Evolutionary conservation across 1,140 invertebrate species (phyloP), one percentile per base, ranked within the genome.

Genomic region (Lucilia cuprina): DNA sequence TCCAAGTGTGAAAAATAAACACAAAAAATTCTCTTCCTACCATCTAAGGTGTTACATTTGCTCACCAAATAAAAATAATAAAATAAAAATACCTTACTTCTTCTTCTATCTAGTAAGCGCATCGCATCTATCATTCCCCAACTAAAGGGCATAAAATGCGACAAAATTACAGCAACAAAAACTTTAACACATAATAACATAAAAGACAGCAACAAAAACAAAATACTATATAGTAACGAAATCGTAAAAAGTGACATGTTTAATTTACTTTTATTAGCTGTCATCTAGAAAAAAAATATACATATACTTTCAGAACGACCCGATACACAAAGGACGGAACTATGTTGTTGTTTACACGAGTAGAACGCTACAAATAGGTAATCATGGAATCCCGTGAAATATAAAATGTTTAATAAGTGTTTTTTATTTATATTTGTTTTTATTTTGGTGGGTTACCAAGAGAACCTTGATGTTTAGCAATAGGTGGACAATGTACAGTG

Each of bases 221-320:
- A 60, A 1, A 60, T 12, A 60, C 25, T 30, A 30, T 30, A 60
- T n/a, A 60, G n/a, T 25, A 77, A 13, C 13, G n/a, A 35, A 77
- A 77, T 77, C 74, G 74, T 77, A 77, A 77, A 77, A 77, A 12
- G 74, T 77, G 74, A 77, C 74, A 77, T 17, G 74, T 77, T 77
- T 77, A 77, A 77, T 77, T 77, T 77, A 77, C 74, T 77, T 77
- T 77, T 77, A 77, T 77, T 77, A 77, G 74, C 30, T 77, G 74
- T 77, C 74, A 77, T 77, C 74, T 13, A 30, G 25, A 10, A 34
- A 77, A 77, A 17, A 41, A n/a, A n/a, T n/a, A n/a, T n/a, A n/a
- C n/a, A n/a, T 41, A 41, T 41, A 41, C 41, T 41, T 41, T 0
- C 5, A 7, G 41, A 41, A 74, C 12, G 21, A 74, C 70, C 70